phyloP scores from a whole-genome alignment of 1,140 invertebrate species.

The Dolichoris vasculosae region DNA sequence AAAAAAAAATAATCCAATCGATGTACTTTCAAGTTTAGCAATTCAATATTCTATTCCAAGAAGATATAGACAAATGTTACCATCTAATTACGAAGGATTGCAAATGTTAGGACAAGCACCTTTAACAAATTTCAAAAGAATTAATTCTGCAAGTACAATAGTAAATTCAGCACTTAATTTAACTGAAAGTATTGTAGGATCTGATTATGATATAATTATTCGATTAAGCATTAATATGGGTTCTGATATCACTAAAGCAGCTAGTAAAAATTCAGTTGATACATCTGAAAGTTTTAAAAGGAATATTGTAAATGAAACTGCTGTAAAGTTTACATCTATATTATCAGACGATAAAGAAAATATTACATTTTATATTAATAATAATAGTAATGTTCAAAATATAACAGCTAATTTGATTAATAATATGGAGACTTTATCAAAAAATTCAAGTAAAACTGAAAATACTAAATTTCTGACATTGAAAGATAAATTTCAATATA shows the following conservation, averaged over 20 bases:
- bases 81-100: not conserved
- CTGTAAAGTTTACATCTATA: not conserved
- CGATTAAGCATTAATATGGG: constrained; percentile 4
- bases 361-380: not conserved
- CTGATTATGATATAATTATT: not conserved
- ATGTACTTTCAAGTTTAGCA: not conserved
- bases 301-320: not conserved
- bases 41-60: not conserved
- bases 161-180: constrained; percentile 1
- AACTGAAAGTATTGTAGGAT: not conserved
- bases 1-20: not conserved
- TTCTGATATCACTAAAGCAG: not conserved
- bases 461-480: not conserved
- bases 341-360: not conserved
- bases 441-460: not conserved
- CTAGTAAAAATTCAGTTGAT: not conserved
- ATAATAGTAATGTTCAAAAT: too few species aligned
- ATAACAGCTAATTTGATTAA: not conserved
- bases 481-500: not conserved
- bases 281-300: not conserved
- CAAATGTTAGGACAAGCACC: not conserved
- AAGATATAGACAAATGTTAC: constrained; percentile 22
- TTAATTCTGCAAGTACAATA: not conserved
- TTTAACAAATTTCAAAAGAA: too few species aligned
- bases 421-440: not conserved